Evolutionary conservation across 2,113 vertebrate species (phyloP).

Genomic region (Actenoides lindsayi): DNA sequence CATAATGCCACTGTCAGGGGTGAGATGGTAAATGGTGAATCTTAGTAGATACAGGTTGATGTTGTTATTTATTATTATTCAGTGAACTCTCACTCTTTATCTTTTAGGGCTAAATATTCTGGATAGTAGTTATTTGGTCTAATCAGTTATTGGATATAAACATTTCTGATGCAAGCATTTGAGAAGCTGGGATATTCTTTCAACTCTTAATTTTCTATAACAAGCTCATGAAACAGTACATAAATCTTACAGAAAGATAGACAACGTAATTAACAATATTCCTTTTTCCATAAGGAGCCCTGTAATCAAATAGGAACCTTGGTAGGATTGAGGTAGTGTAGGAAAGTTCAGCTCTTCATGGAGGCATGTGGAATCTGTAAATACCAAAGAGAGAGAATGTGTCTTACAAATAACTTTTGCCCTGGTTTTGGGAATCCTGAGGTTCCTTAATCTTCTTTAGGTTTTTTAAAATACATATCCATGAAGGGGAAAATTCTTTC

Average conservation of each 20-base stretch:
- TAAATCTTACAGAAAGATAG: background rate
- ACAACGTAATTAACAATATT: background rate
- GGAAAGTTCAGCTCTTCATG: background rate
- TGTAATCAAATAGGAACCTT: background rate
- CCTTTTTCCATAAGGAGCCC: background rate
- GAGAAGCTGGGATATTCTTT: background rate
- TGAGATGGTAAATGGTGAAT: background rate
- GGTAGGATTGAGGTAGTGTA: background rate
- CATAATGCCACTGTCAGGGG: accelerated
- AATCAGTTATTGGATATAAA: background rate
- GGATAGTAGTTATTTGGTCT: background rate
- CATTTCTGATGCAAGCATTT: background rate
- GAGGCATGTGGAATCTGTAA: background rate
- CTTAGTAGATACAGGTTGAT: background rate
- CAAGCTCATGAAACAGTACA: background rate
- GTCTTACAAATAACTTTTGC: background rate
- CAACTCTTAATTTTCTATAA: background rate
- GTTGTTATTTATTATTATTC: background rate
- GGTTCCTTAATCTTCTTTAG: background rate
- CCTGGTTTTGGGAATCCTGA: background rate
- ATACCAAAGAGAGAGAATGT: background rate
- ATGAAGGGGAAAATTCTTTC: background rate
- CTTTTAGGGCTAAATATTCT: background rate
- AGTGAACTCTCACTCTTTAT: background rate
- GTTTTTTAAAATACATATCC: background rate